phyloP scores from a whole-genome alignment of 1,140 invertebrate genomes.

The Bombyx mandarina region DNA sequence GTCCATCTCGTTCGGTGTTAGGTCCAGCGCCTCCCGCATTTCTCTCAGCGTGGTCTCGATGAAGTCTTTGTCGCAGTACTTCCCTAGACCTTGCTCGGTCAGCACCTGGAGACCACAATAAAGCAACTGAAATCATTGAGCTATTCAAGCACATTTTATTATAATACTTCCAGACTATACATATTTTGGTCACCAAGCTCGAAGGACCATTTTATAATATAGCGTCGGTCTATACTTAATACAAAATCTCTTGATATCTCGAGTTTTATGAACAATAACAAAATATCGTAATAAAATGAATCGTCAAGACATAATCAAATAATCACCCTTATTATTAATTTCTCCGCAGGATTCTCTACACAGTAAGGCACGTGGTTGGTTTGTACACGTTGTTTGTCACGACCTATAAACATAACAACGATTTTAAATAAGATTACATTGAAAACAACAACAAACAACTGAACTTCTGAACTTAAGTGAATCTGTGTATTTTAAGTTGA shows the following conservation, averaged over 20 bases:
- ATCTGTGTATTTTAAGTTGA: no score
- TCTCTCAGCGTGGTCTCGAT: conserved; percentile 90
- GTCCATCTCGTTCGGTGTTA: conserved; percentile 96
- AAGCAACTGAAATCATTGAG: no score
- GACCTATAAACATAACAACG: conserved; percentile 31
- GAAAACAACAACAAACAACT: not conserved
- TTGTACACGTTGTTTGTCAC: conserved; percentile 48
- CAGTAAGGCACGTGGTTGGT: conserved; percentile 61
- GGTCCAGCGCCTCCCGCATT: conserved; percentile 94
- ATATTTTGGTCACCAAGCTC: no score
- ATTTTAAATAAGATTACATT: not conserved
- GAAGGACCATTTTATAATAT: no score
- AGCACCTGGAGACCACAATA: conserved; percentile 77
- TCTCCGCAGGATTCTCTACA: conserved; percentile 64
- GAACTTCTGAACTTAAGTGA: no score
- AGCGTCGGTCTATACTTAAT: no score
- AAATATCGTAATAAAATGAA: no score
- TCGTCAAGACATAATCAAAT: no score
- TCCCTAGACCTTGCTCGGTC: conserved; percentile 91
- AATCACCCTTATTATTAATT: conserved; percentile 57
- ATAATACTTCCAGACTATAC: no score
- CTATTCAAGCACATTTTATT: no score
- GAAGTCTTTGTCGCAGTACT: conserved; percentile 93
- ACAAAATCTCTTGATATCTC: no score
- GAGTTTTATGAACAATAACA: no score